Conservation (phyloP, 2,113 vertebrate genomes). For the Proteles cristata region DNA sequence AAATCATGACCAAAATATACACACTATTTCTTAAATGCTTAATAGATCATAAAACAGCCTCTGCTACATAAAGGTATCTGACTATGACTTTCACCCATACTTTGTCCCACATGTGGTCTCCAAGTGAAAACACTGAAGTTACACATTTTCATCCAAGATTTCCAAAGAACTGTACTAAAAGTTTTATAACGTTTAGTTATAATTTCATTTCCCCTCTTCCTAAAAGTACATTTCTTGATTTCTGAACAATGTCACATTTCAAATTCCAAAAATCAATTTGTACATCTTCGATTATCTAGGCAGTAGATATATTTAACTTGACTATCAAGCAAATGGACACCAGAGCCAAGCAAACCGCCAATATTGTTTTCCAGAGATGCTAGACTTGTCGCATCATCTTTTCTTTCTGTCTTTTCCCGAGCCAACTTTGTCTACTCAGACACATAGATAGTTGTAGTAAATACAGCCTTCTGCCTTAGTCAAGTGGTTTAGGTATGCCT, state of each 20-base stretch:
- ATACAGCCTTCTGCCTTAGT: not conserved
- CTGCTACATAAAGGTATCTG: not conserved
- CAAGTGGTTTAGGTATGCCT: not conserved
- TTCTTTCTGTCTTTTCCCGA: slow-evolving; percentile 24
- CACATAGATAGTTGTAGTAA: not conserved
- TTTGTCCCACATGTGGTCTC: not conserved
- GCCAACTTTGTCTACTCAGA: not conserved
- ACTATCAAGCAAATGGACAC: not conserved
- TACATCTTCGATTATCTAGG: not conserved
- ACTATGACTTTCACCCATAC: slow-evolving; percentile 14
- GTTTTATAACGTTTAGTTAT: not conserved
- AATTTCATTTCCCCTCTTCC: not conserved
- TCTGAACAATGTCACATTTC: not conserved
- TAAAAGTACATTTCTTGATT: slow-evolving; percentile 41
- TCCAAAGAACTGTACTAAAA: not conserved
- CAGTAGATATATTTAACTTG: not conserved
- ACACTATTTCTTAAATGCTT: slow-evolving; percentile 15
- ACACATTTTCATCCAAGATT: not conserved
- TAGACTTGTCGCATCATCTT: not conserved
- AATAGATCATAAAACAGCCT: not conserved
- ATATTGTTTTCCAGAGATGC: not conserved
- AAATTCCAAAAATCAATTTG: not conserved
- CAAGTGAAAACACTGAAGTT: not conserved
- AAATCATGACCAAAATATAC: slow-evolving; percentile 20
- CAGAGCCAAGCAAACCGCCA: not conserved